These are phyloP conservation scores for Pristiophorus japonicus DNA, from an alignment of 2,113 vertebrate species.

Conservation along the genomic window DNA sequence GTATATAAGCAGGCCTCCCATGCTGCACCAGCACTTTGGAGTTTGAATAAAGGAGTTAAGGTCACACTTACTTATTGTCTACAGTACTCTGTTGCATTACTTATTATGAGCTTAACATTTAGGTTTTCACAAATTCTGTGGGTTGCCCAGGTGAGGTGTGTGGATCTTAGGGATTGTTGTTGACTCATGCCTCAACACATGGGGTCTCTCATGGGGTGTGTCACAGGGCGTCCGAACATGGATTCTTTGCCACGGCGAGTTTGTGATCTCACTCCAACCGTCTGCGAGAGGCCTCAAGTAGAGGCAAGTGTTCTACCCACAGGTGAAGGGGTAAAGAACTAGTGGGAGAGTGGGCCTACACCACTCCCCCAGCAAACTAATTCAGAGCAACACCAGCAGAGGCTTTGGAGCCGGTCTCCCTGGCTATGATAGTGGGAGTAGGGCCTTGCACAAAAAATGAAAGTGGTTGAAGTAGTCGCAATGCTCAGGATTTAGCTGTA, in stretches of 20 bases:
- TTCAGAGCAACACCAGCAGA: background rate
- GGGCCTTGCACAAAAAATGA: background rate
- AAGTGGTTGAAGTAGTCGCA: background rate
- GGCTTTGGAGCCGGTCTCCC: background rate
- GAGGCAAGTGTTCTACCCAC: background rate
- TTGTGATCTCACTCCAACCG: background rate
- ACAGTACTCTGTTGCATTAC: too few relatives aligned
- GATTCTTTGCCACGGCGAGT: background rate
- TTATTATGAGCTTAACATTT: too few relatives aligned
- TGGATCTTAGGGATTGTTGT: background rate
- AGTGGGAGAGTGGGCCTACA: background rate
- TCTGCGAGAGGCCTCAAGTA: background rate
- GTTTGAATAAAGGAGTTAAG: too few relatives aligned
- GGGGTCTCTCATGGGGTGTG: background rate
- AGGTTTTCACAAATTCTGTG: background rate
- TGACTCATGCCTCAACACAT: background rate
- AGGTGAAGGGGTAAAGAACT: background rate
- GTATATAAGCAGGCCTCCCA: too few relatives aligned
- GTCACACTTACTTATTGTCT: too few relatives aligned
- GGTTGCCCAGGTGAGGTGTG: background rate
- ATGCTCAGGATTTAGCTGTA: background rate
- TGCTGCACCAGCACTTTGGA: too few relatives aligned
- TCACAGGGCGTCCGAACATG: background rate
- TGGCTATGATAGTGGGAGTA: background rate
- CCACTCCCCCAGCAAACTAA: background rate